phyloP scores from a whole-genome alignment of 2,797 vertebrate genomes.

The Acanthopagrus latus region DNA sequence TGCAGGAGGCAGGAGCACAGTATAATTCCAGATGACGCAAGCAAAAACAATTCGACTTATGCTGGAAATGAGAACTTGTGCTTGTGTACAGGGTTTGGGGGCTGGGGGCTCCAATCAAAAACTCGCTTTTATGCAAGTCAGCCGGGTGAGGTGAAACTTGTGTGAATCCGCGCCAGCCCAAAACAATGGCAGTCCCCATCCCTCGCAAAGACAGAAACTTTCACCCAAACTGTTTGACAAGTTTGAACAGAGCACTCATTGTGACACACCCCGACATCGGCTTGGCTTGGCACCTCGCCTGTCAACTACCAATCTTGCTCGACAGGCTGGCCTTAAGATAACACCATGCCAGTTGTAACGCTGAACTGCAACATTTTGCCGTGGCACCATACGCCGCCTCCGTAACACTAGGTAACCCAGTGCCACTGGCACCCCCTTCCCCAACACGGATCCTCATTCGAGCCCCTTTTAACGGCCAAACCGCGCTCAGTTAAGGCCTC shows the following conservation, averaged over 20 bases:
- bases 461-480: conserved; percentile 53
- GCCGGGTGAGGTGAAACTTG: conserved; percentile 24
- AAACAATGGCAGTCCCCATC: conserved; percentile 1
- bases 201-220: conserved; percentile 4
- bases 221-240: conserved; percentile 66
- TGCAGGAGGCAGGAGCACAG: conserved; percentile 38
- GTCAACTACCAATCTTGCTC: conserved; percentile 71
- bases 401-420: conserved; percentile 49
- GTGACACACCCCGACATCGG: conserved; percentile 76
- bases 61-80: conserved; percentile 2
- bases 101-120: conserved; percentile 1
- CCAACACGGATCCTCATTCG: conserved; percentile 48
- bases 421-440: conserved; percentile 48
- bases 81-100: neutral
- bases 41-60: conserved; percentile 30
- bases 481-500: conserved; percentile 68
- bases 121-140: conserved; percentile 2
- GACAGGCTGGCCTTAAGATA: conserved; percentile 71
- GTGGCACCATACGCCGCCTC: conserved; percentile 14
- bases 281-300: conserved; percentile 64
- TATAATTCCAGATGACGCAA: conserved; percentile 54
- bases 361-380: conserved; percentile 50
- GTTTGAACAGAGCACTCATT: conserved; percentile 67
- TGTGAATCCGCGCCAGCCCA: conserved; percentile 20
- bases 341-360: conserved; percentile 51